phyloP scores from a whole-genome alignment of 2,888 invertebrate genomes.

The Leptothorax acervorum region DNA sequence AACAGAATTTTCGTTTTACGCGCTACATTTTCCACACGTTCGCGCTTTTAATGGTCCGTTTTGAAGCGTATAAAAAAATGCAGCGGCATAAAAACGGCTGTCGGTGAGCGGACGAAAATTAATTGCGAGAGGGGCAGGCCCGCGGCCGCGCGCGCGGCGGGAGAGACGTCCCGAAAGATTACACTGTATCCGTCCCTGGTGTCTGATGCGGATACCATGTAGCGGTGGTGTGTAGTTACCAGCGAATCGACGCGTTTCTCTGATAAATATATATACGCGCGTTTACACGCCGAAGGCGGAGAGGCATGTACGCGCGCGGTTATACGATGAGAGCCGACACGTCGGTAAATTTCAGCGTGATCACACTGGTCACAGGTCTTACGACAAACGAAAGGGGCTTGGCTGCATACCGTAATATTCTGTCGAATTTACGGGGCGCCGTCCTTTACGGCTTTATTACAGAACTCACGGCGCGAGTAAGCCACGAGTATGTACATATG shows the following conservation, averaged over 20 bases:
- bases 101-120: constrained; percentile 28
- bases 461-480: constrained; percentile 64
- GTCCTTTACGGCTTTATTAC: constrained; percentile 82
- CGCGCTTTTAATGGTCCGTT: constrained; percentile 44
- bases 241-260: constrained; percentile 68
- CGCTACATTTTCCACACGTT: constrained; percentile 30
- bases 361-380: constrained; percentile 76
- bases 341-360: constrained; percentile 80
- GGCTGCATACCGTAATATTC: constrained; percentile 78
- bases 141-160: background rate
- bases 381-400: constrained; percentile 73
- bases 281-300: constrained; percentile 31
- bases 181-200: constrained; percentile 36
- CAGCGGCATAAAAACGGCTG: constrained; percentile 21
- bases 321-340: constrained; percentile 73
- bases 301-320: constrained; percentile 46
- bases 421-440: constrained; percentile 80
- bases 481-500: constrained; percentile 42
- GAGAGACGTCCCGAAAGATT: constrained; percentile 37
- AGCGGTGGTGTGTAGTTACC: constrained; percentile 45
- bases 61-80: constrained; percentile 38
- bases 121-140: constrained; percentile 36
- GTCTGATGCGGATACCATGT: constrained; percentile 51
- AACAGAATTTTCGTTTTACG: constrained; percentile 41
- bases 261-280: constrained; percentile 65